phyloP scores from a whole-genome alignment of 2,888 invertebrate species.

The Ametastegia equiseti region DNA sequence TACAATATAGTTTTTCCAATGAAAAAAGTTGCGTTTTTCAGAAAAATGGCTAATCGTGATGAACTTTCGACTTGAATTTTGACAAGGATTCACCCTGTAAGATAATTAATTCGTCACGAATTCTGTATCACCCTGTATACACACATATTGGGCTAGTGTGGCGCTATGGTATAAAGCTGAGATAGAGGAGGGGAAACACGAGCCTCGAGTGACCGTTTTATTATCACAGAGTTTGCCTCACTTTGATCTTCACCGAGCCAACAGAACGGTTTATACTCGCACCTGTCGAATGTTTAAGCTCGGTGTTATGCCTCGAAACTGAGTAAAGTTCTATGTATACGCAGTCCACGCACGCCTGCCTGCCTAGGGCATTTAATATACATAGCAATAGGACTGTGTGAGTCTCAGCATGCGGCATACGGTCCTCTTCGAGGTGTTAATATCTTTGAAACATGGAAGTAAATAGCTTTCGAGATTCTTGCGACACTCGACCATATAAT shows the following conservation, averaged over 20 bases:
- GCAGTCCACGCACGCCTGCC: too few species aligned
- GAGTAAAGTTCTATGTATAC: neutral
- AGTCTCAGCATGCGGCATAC: neutral
- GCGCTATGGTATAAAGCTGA: neutral
- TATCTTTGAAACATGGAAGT: constrained; percentile 1
- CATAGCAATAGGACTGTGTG: neutral
- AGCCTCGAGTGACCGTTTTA: constrained; percentile 40
- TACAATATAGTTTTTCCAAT: too few species aligned
- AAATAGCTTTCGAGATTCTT: constrained; percentile 17
- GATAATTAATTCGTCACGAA: too few species aligned
- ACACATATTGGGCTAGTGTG: neutral
- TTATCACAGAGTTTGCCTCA: constrained; percentile 24
- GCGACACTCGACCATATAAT: neutral
- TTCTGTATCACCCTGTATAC: neutral
- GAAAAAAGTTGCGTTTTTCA: too few species aligned
- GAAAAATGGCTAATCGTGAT: too few species aligned
- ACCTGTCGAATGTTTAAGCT: constrained; percentile 38
- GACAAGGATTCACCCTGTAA: too few species aligned
- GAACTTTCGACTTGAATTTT: too few species aligned
- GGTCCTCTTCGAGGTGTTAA: neutral
- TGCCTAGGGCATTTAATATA: neutral
- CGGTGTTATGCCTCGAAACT: constrained; percentile 15
- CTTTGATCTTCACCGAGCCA: constrained; percentile 29
- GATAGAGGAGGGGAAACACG: constrained; percentile 3
- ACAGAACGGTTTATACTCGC: constrained; percentile 14